Evolutionary conservation across 2,797 vertebrate species (phyloP).

Genomic region (Simalia tracyae): DNA sequence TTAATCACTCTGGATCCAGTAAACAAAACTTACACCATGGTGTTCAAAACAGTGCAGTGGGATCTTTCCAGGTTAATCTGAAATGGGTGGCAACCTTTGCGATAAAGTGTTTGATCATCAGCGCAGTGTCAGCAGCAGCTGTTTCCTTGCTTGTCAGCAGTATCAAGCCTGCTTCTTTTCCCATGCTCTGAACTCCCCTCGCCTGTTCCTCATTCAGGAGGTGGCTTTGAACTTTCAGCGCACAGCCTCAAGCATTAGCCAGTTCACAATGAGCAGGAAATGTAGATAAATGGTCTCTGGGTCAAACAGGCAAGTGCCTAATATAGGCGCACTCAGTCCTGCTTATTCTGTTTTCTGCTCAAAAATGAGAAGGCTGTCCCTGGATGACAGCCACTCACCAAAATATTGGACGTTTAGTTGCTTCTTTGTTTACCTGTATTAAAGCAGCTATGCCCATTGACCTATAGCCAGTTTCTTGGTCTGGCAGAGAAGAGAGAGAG

Average conservation of each 20-base stretch:
- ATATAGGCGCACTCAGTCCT: slow-evolving; percentile 14
- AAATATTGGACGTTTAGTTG: slow-evolving; percentile 22
- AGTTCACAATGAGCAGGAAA: slow-evolving; percentile 60
- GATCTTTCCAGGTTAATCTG: slow-evolving; percentile 18
- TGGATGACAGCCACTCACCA: background rate
- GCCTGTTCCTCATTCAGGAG: slow-evolving; percentile 52
- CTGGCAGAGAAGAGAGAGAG: background rate
- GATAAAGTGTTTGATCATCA: slow-evolving; percentile 33
- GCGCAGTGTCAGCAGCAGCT: slow-evolving; percentile 56
- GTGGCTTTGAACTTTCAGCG: slow-evolving; percentile 67
- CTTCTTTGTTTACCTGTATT: background rate
- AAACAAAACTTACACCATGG: background rate
- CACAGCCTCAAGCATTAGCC: slow-evolving; percentile 48
- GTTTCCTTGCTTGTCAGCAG: slow-evolving; percentile 54
- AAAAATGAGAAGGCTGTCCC: slow-evolving; percentile 32
- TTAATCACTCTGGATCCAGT: background rate
- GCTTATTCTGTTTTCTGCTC: slow-evolving; percentile 27
- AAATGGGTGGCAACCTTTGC: background rate
- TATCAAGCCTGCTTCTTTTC: slow-evolving; percentile 53
- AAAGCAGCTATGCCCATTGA: background rate
- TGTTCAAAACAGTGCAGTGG: slow-evolving; percentile 26
- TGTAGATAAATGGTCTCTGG: slow-evolving; percentile 45
- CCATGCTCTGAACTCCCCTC: slow-evolving; percentile 55
- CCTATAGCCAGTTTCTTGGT: background rate
- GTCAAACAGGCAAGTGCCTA: slow-evolving; percentile 44